Conservation (phyloP, 2,797 vertebrate species). For the Okamejei kenojei region DNA sequence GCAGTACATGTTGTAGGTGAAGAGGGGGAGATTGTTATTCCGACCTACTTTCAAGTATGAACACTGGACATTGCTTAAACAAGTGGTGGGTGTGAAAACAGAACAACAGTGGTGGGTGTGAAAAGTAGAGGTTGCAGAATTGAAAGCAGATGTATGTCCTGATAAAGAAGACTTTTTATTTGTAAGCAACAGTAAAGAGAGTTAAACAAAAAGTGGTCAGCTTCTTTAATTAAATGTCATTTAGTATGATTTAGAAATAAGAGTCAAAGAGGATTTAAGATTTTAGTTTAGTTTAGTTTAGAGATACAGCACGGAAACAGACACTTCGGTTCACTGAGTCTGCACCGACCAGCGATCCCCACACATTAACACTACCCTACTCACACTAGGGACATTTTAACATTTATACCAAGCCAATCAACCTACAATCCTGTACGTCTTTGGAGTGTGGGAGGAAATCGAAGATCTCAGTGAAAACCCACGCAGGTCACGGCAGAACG, state of each 20-base stretch:
- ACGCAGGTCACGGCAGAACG: too few species aligned
- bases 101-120: too few species aligned
- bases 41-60: not conserved
- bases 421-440: too few species aligned
- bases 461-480: too few species aligned
- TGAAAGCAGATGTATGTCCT: not conserved
- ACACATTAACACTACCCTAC: too few species aligned
- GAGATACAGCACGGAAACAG: too few species aligned
- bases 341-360: too few species aligned
- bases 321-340: too few species aligned
- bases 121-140: not conserved
- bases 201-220: not conserved
- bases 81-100: not conserved
- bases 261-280: not conserved
- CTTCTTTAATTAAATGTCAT: not conserved
- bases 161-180: too few species aligned
- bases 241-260: not conserved
- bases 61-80: not conserved
- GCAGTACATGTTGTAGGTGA: not conserved
- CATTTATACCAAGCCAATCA: too few species aligned
- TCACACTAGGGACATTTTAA: too few species aligned
- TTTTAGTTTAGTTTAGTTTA: not conserved
- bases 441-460: too few species aligned
- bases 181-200: not conserved
- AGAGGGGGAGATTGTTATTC: not conserved